Base-by-base conservation (phyloP, 2,113 vertebrate species). In the Uria aalge region DNA sequence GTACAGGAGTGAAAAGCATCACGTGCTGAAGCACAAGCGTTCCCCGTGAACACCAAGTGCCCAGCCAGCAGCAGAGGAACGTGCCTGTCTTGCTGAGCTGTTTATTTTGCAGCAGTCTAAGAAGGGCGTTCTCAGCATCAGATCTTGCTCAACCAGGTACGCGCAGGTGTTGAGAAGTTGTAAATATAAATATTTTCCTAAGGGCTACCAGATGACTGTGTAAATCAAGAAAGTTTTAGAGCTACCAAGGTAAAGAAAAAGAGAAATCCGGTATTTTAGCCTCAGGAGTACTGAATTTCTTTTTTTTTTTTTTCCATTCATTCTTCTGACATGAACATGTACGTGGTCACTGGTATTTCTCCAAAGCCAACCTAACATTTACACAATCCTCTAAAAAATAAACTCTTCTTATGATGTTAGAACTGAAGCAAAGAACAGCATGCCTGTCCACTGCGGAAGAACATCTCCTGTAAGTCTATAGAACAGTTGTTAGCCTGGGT, bases 1-100 rank as follows among this genome's bases (percentile, higher is more conserved):
- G 38, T 0, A 34, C 69, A 47, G 0, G 8, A 69, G n/a, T 14
- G 40, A 52, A 43, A 63, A 83, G 50, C 36, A 19, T 17, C n/a
- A 5, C 0, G 1, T 3, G 19, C 15, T 55, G 6, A 9, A 52
- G 38, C 47, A 41, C 11, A 27, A 57, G n/a, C 8, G 8, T 14
- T 36, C 36, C 60, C 62, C 0, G 1, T 13, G 41, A 48, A 22
- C 36, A 18, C 23, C 62, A 26, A 26, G 41, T 3, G 21, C 81
- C 68, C n/a, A 30, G 50, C 38, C n/a, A 5, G 4, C 7, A 9
- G 6, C 32, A 16, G 47, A 30, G 26, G 69, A 66, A 63, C 48
- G 6, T 0, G 20, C 26, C 38, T 8, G 59, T 21, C 64, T 27
- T 9, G 24, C 52, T 4, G 27, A 60, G 72, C 67, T 69, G 57